phyloP scores from a whole-genome alignment of 2,797 vertebrate genomes.

The Neostethus bicornis region DNA sequence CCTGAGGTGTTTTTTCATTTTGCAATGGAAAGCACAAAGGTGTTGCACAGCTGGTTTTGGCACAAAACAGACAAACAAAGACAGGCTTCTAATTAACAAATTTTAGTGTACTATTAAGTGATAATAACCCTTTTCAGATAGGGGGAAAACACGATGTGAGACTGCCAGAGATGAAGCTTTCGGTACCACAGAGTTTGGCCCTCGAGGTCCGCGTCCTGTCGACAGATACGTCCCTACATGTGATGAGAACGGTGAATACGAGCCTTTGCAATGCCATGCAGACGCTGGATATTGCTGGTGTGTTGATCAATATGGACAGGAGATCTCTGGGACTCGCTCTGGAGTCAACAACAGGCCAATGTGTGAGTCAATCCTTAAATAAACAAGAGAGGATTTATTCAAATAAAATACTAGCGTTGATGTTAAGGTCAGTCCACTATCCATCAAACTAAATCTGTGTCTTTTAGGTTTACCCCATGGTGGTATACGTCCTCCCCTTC shows the following conservation, averaged over 20 bases:
- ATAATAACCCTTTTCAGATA: slow-evolving; percentile 59
- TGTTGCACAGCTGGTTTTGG: slow-evolving; percentile 13
- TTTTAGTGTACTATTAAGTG: neutral
- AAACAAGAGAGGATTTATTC: neutral
- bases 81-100: neutral
- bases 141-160: slow-evolving; percentile 86
- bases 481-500: slow-evolving; percentile 60
- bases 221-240: slow-evolving; percentile 87
- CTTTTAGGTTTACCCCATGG: slow-evolving; percentile 80
- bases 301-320: slow-evolving; percentile 86
- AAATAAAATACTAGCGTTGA: neutral
- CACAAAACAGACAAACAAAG: slow-evolving; percentile 4
- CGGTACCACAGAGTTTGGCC: slow-evolving; percentile 32
- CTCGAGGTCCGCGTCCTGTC: slow-evolving; percentile 59
- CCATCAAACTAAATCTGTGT: neutral
- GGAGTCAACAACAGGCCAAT: slow-evolving; percentile 81
- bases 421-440: neutral
- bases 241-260: slow-evolving; percentile 85
- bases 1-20: slow-evolving; percentile 56
- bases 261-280: slow-evolving; percentile 87
- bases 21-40: slow-evolving; percentile 18
- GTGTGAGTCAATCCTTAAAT: slow-evolving; percentile 82
- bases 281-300: slow-evolving; percentile 92
- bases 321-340: slow-evolving; percentile 86
- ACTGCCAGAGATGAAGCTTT: slow-evolving; percentile 81